These are phyloP conservation scores for Stenodera caucasica DNA, from an alignment of 2,888 invertebrate genomes.

Conservation along the genomic window DNA sequence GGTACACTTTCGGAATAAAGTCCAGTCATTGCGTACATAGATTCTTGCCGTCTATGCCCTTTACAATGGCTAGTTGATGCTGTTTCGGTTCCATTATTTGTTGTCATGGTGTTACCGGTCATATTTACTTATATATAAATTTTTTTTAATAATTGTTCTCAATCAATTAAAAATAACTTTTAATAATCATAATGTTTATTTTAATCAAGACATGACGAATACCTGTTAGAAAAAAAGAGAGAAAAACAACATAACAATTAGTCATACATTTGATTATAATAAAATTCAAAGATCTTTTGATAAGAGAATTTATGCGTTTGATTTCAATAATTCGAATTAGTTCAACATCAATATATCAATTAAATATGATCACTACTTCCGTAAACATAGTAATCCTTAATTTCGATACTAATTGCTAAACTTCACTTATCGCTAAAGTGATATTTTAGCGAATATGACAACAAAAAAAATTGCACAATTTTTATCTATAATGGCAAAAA, in stretches of 20 bases:
- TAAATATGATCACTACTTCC: too few species aligned
- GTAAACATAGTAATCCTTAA: too few species aligned
- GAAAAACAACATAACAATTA: not conserved
- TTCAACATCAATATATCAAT: too few species aligned
- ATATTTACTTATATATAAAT: not conserved
- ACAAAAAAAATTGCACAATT: too few species aligned
- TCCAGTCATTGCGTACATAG: slow-evolving; percentile 88
- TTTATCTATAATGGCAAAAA: too few species aligned
- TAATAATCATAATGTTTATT: not conserved
- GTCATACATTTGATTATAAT: not conserved
- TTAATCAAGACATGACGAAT: not conserved
- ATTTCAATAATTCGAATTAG: too few species aligned
- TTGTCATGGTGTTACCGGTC: not conserved
- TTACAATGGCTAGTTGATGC: slow-evolving; percentile 42
- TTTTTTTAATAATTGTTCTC: not conserved
- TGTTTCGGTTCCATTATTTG: slow-evolving; percentile 23
- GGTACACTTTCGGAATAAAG: slow-evolving; percentile 75
- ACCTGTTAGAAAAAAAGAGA: not conserved
- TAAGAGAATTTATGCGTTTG: too few species aligned
- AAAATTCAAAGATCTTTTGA: too few species aligned
- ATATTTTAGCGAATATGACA: too few species aligned
- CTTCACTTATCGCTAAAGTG: too few species aligned
- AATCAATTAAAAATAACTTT: not conserved
- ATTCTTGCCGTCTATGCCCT: slow-evolving; percentile 73
- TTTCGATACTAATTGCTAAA: too few species aligned